Percentiles rank a stretch among this genome's conserved stretches.
Conservation (phyloP, 1,140 invertebrate genomes). For the Drosophila aff. region DNA sequence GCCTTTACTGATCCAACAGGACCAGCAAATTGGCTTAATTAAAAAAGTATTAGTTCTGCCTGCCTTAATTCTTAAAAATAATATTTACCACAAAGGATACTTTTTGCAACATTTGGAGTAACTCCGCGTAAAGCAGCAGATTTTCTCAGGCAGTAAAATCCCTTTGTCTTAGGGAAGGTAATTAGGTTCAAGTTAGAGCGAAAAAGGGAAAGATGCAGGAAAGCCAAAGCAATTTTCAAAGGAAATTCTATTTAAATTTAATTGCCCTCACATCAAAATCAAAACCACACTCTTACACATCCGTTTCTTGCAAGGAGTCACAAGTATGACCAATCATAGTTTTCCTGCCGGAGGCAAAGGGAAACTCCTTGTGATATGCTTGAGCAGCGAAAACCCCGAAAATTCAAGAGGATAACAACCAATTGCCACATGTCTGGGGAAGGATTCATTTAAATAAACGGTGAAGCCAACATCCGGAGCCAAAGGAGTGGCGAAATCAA, state of each 20-base stretch:
- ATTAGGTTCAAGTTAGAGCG: slow-evolving; percentile 16
- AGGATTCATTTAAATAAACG: slow-evolving; percentile 71
- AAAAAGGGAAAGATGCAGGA: background rate
- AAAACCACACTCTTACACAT: slow-evolving; percentile 9
- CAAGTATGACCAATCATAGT: slow-evolving; percentile 31
- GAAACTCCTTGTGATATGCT: slow-evolving; percentile 25
- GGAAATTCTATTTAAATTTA: slow-evolving; percentile 1
- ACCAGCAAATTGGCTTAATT: slow-evolving; percentile 54
- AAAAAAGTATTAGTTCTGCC: slow-evolving; percentile 53
- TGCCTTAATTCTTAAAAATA: slow-evolving; percentile 56
- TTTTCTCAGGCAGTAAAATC: slow-evolving; percentile 4
- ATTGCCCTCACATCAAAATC: slow-evolving; percentile 15
- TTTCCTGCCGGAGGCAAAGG: slow-evolving; percentile 1
- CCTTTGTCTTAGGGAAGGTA: slow-evolving; percentile 11
- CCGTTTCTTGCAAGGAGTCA: slow-evolving; percentile 6
- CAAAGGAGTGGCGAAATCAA: slow-evolving; percentile 39
- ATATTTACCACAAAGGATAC: slow-evolving; percentile 22
- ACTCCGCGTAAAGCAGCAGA: background rate
- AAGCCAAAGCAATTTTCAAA: slow-evolving; percentile 9
- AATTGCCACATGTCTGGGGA: slow-evolving; percentile 56
- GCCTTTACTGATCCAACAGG: slow-evolving; percentile 12
- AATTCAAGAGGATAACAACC: slow-evolving; percentile 53
- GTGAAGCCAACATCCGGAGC: slow-evolving; percentile 48
- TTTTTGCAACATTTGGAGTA: slow-evolving; percentile 31
- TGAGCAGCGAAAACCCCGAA: slow-evolving; percentile 19